Conservation (phyloP, 1,140 invertebrate species). For the Pseudoatta argentina region DNA sequence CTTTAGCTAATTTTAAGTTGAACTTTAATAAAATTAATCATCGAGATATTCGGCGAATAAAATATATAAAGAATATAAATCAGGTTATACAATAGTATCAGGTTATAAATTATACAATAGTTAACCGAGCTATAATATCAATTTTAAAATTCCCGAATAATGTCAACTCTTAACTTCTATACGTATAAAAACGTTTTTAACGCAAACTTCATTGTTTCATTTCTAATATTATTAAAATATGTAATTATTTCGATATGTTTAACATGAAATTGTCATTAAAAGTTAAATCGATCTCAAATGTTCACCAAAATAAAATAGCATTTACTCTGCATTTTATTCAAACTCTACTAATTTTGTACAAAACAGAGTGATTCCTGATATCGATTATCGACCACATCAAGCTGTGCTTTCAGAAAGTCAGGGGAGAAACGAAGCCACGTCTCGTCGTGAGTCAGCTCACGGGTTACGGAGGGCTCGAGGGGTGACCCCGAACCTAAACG, state of each 20-base stretch:
- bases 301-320: background rate
- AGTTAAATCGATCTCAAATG: background rate
- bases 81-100: too few species aligned
- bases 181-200: too few species aligned
- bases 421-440: slow-evolving; percentile 31
- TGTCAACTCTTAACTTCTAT: too few species aligned
- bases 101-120: background rate
- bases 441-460: slow-evolving; percentile 52
- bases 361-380: slow-evolving; percentile 54
- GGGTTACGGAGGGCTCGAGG: slow-evolving; percentile 9
- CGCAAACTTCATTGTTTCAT: background rate
- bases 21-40: background rate
- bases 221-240: background rate
- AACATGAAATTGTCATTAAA: background rate
- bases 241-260: background rate
- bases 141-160: background rate
- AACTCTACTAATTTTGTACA: slow-evolving; percentile 36
- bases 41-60: background rate
- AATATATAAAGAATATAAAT: background rate
- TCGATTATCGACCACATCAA: slow-evolving; percentile 61
- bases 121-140: background rate
- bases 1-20: background rate
- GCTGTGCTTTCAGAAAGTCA: slow-evolving; percentile 37
- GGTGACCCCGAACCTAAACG: slow-evolving; percentile 36
- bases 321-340: background rate